Evolutionary conservation across 2,888 invertebrate genomes (phyloP), one percentile per base, ranked within the genome.

Genomic region (Mimumesa dahlbomi): DNA sequence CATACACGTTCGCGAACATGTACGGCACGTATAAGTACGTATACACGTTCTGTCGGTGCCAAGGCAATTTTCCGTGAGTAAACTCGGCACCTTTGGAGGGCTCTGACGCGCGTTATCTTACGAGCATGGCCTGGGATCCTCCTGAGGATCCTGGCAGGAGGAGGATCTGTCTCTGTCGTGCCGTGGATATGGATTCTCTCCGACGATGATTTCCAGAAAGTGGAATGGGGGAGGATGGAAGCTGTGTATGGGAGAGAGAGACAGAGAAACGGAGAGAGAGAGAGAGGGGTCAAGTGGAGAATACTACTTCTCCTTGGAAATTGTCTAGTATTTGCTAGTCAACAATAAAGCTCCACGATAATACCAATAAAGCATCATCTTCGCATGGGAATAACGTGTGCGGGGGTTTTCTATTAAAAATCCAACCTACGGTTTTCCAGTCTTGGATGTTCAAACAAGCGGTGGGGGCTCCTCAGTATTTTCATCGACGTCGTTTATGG

Each of bases 61-160:
- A 56, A 72, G 66, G 67, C 76, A 76, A 79, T 81, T 82, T 79
- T 82, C 77, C 65, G 49, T 50, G 77, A 77, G 77, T 73, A 77
- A 79, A 82, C 66, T 68, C 75, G 42, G 43, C 65, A 48, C 65
- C 66, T 75, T 72, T 74, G 57, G 65, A 71, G 78, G 19, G 22
- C 38, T 63, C 64, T 42, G 75, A 66, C 61, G 64, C 65, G 62
- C 68, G 73, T 81, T 81, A 75, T 81, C 74, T 78, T 64, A 58
- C 72, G 18, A 25, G 16, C 6, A 13, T 16, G 7, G 45, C 50
- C 42, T 22, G 53, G 57, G 54, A 71, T 59, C 58, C 53, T 62
- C 34, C 29, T 48, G 18, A 75, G 66, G 62, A 72, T 78, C 45
- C 66, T 69, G 66, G 25, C 62, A 57, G 52, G 57, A 38, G 38